Evolutionary conservation across 2,888 invertebrate genomes (phyloP), one percentile per base, ranked within the genome.

Genomic region (Rotaria socialis): DNA sequence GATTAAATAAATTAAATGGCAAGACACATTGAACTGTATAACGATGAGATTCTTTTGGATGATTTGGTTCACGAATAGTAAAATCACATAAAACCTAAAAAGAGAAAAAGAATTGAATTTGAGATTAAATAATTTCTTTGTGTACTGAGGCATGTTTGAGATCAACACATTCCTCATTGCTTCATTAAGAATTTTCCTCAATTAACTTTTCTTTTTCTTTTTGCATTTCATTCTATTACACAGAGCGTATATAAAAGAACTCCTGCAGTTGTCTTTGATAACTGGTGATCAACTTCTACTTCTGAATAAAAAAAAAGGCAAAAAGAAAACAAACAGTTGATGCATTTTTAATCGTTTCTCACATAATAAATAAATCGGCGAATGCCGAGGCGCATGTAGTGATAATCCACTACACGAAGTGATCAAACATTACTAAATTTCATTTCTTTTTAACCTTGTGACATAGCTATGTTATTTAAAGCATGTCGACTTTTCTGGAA

Each of bases 21-120:
- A 88, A 86, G 11, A 88, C 88, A 85, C 88, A 88, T 85, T 88
- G 88, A n/a, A 88, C 86, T 52, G 43, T 87, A 84, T 87, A 87
- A 22, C 85, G 87, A 84, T 87, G 87, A 84, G 84, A 58, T 56
- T 85, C 85, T 60, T 87, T 85, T 16, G 87, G 87, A 86, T 87
- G 87, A 74, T 85, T 85, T 41, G 85, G 85, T 84, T 87, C 87
- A 55, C 87, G 58, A 43, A 87, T 84, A 50, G 47, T 74, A 50
- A 87, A 85, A 47, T 87, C 87, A 41, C 87, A 87, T 85, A 87
- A 60, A 43, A 85, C 85, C 75, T 85, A 75, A 22, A 80, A 56
- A 74, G 85, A 84, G 80, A 87, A 85, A 60, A 35, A 67, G 27
- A 43, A 47, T 4, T 47, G 24, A n/a, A 24, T 3, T 75, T 41